Percentiles rank a stretch among this genome's conserved stretches.
Evolutionary conservation across 2,888 invertebrate genomes (phyloP).

Genomic region (Himalopsyche tibetana): DNA sequence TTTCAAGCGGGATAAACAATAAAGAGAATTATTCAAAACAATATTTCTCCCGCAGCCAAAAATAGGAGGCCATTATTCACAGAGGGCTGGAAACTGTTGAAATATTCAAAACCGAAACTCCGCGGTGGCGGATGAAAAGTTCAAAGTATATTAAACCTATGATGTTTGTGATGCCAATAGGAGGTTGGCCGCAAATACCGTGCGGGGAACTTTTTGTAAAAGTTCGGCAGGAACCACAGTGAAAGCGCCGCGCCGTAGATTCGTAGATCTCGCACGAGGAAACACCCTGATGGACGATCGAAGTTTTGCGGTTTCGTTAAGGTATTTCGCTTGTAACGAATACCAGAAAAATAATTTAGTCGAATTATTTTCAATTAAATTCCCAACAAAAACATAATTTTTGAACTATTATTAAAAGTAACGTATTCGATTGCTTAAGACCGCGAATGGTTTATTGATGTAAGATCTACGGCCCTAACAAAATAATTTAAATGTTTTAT

Average conservation of each 20-base stretch:
- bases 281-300: slow-evolving; percentile 22
- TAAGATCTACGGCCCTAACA: no score
- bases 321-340: not conserved
- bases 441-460: no score
- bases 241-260: slow-evolving; percentile 12
- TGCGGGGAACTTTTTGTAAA: slow-evolving; percentile 34
- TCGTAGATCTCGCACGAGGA: not conserved
- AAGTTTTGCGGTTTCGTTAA: not conserved
- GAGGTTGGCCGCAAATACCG: slow-evolving; percentile 47
- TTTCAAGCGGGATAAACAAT: slow-evolving; percentile 20
- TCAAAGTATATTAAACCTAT: slow-evolving; percentile 42
- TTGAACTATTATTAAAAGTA: no score
- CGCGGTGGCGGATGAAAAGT: slow-evolving; percentile 38
- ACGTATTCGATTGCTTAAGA: no score
- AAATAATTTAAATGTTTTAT: no score
- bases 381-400: no score
- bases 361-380: no score
- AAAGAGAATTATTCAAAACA: slow-evolving; percentile 42
- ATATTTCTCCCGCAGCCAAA: slow-evolving; percentile 35
- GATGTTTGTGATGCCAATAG: slow-evolving; percentile 46
- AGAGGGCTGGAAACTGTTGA: slow-evolving; percentile 19
- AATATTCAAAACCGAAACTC: slow-evolving; percentile 41
- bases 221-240: not conserved
- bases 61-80: slow-evolving; percentile 35
- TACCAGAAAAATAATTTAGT: not conserved